Base-by-base conservation (phyloP, 2,113 vertebrate genomes). In the Oncorhynchus nerka region DNA sequence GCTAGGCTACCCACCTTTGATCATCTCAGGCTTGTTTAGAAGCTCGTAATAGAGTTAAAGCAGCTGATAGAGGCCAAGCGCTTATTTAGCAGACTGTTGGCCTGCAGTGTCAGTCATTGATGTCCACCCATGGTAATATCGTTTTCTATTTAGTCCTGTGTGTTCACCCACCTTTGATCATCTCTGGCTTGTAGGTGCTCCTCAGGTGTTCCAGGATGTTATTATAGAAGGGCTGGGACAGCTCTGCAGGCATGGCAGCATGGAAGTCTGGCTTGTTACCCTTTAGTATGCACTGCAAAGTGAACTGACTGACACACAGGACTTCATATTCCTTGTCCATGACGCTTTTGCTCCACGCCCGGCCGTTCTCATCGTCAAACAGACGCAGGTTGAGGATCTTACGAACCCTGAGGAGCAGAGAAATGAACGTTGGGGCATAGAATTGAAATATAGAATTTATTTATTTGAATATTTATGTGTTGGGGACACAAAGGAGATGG, bases 251-350 rank as follows among this genome's bases (percentile, higher is more conserved):
- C 98, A 99, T 98, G 73, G 97, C 97, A 69, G 91, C 84, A 86
- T 99, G 98, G 86, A 96, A 99, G 90, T 99, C 98, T 0, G 97
- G 98, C 86, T 99, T 98, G 93, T 98, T 99, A 48, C 95, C 97
- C 85, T 99, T 99, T 72, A 99, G 92, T 64, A 97, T 89, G 68
- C 95, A 98, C 85, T 99, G 97, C 32, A 99, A 94, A 8, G 98
- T 99, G 84, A 99, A 99, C 73, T 99, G 97, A 86, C 98, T 99
- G 84, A 99, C 93, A 70, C 96, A 98, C 62, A 99, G 84, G 61
- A 99, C 95, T 88, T 99, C 98, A 0, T 95, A 95, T 84, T 96
- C 94, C 34, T 91, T 90, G 77, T 99, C 98, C 97, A 97, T 95
- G 55, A 99, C 97, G 0, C 96, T 99, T 79, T 94, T 96, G 48